Base-by-base conservation (phyloP, 2,113 vertebrate species). In the Clarias batrachus region DNA sequence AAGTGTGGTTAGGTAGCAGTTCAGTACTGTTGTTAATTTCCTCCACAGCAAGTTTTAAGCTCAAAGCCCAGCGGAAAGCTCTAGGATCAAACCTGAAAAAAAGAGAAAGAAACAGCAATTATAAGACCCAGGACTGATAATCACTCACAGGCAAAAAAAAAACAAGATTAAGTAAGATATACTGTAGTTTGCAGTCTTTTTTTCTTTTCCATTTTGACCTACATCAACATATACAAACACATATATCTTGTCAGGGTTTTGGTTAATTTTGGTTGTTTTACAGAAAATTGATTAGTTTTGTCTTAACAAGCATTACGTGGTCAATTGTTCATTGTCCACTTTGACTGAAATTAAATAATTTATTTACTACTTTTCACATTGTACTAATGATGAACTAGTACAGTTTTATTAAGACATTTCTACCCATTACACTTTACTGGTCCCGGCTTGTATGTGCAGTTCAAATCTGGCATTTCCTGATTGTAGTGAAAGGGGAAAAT, bases 401-500 rank as follows among this genome's bases (percentile, higher is more conserved):
- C 4, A 33, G 21, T 81, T 21, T 79, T 13, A 54, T n/a, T 25
- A 54, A 21, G 56, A 11, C 27, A 66, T 41, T 66, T 89, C 87
- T 81, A 92, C 90, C 90, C 88, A 82, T 90, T 88, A 86, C 91
- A 92, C 59, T 84, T 68, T 6, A 90, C 82, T 17, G 84, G 77
- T 48, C 68, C 84, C 0, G 90, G 89, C 86, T 85, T 89, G 71
- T 87, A 89, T 52, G 87, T 90, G 65, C 60, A 90, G 60, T 89
- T 89, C 25, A 85, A n/a, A 16, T 87, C 85, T 80, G 89, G 88
- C 85, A 90, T 89, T 78, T 89, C 91, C 84, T 89, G 85, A 78
- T 88, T 88, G 59, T 90, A 91, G 63, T 92, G 91, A 25, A 92
- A 52, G 30, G 91, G 90, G 25, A 92, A 92, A 86, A 92, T 88